phyloP scores from a whole-genome alignment of 1,140 invertebrate genomes.

The Gonatopus flavifemur region DNA sequence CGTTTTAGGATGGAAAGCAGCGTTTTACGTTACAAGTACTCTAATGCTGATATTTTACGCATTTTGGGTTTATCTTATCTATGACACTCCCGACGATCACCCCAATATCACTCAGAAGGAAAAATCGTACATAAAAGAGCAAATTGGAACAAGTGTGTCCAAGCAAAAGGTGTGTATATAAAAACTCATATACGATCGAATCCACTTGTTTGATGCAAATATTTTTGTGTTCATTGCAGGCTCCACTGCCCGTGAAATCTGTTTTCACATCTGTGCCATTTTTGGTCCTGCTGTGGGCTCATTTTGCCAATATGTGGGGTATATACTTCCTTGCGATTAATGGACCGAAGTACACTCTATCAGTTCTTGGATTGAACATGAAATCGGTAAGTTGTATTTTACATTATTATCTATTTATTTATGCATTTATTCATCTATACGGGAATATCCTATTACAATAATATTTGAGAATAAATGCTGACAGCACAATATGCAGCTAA shows the following conservation, averaged over 20 bases:
- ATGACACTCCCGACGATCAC: slow-evolving; percentile 74
- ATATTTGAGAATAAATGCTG: no score
- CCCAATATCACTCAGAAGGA: slow-evolving; percentile 76
- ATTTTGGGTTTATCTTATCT: slow-evolving; percentile 67
- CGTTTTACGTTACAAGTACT: slow-evolving; percentile 72
- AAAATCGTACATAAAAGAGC: slow-evolving; percentile 71
- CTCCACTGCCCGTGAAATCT: slow-evolving; percentile 40
- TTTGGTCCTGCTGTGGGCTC: slow-evolving; percentile 66
- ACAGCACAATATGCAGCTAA: no score
- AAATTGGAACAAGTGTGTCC: slow-evolving; percentile 59
- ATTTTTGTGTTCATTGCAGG: slow-evolving; percentile 21
- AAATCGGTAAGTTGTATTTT: slow-evolving; percentile 60
- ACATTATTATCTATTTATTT: background rate
- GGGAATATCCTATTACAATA: background rate
- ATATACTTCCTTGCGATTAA: slow-evolving; percentile 83
- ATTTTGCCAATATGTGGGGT: slow-evolving; percentile 78
- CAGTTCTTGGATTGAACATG: slow-evolving; percentile 82
- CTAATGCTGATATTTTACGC: slow-evolving; percentile 65
- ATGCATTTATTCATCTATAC: background rate
- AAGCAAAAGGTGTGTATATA: slow-evolving; percentile 54
- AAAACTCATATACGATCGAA: background rate
- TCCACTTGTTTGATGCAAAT: background rate
- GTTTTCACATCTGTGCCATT: slow-evolving; percentile 69
- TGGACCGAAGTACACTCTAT: slow-evolving; percentile 85
- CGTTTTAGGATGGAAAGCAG: slow-evolving; percentile 69